phyloP scores from a whole-genome alignment of 2,113 vertebrate species.

The Anoplopoma fimbria region DNA sequence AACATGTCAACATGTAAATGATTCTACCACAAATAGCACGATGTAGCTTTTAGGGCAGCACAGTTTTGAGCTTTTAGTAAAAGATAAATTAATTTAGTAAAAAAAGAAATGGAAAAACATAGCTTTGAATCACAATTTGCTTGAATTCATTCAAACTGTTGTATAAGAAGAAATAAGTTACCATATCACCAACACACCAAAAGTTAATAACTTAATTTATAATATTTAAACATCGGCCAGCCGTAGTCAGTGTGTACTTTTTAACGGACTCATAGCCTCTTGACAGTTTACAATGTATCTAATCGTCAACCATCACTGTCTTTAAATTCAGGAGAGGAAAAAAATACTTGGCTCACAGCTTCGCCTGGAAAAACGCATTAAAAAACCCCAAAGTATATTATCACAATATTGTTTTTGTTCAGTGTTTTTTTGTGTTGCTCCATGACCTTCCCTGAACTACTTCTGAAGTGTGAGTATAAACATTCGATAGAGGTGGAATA shows the following conservation, averaged over 20 bases:
- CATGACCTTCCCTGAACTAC: conserved; percentile 10
- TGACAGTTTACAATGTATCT: background rate
- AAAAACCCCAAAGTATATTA: too few species aligned
- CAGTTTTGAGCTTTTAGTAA: background rate
- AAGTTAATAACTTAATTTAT: background rate
- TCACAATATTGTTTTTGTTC: background rate
- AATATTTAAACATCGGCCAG: background rate
- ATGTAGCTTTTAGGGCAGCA: background rate
- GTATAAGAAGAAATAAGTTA: background rate
- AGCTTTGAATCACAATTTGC: background rate
- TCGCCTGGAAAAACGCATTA: background rate
- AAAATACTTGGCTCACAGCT: background rate
- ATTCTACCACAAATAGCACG: background rate
- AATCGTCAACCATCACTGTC: background rate
- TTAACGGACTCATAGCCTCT: background rate
- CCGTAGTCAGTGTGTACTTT: background rate
- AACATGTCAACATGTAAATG: background rate
- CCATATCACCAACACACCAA: background rate
- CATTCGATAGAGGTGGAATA: conserved; percentile 22
- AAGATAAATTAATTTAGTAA: too few species aligned
- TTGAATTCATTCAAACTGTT: background rate
- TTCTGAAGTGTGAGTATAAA: conserved; percentile 25
- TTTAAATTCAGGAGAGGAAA: background rate
- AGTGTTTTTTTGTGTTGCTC: background rate
- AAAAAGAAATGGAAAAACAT: background rate